Base-by-base conservation (phyloP, 2,888 invertebrate species). In the Galerucella calmariensis region DNA sequence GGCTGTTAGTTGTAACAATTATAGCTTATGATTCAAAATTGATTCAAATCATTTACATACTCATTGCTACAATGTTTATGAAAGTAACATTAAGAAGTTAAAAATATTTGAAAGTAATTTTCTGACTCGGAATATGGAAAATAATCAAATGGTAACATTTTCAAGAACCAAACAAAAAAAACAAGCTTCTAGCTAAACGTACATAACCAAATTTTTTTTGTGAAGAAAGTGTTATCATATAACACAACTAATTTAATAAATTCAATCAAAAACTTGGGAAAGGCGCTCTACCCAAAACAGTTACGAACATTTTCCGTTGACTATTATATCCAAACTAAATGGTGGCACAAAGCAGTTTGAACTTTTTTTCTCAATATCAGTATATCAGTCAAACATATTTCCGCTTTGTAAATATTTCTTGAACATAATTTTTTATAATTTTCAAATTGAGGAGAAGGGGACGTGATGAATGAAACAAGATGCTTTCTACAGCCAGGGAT, bases 401-500 rank as follows among this genome's bases (percentile, higher is more conserved):
- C n/a, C 6, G 12, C n/a, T 51, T 14, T 51, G 56, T 56, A 10
- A 10, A 56, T 16, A 0, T 65, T 16, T 44, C 67, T 67, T 67
- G 51, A 51, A 67, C 67, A 67, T 12, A 51, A 66, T 51, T 66
- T 24, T 12, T 20, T 11, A 66, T 51, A n/a, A 24, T 53, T 53
- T 71, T 67, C 66, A 71, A 70, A 74, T 65, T 67, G 59, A 67
- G 72, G 74, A 56, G 1, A 20, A 67, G 73, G 73, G 74, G 72
- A 67, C 66, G 68, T 75, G 79, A 75, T 75, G 67, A 75, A 78
- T 79, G 74, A 79, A 76, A 81, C 81, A 82, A 83, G 81, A 83
- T 83, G 82, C 82, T 80, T 73, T 76, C 82, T 84, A 84, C 83
- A 82, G 79, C 81, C 79, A 80, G 80, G 79, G 56, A 77, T 76